Evolutionary conservation across 2,797 vertebrate species (phyloP).

Genomic region (Linurgus olivaceus): DNA sequence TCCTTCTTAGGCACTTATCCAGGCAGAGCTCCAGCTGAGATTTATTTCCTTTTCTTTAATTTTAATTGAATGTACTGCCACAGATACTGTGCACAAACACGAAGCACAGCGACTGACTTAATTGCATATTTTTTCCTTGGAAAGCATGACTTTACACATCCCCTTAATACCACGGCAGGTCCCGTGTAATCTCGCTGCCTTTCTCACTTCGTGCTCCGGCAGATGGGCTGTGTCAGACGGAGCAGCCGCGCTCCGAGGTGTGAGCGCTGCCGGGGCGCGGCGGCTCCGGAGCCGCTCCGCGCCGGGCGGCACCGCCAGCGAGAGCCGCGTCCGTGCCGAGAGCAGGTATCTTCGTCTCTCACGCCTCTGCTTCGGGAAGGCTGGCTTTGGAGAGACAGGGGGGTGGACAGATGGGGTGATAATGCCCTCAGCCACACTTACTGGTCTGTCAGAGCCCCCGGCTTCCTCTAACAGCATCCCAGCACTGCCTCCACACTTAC

Average conservation of each 20-base stretch:
- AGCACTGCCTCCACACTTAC: background rate
- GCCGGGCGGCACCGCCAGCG: too few relatives aligned
- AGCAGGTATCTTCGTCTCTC: background rate
- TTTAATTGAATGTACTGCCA: slow-evolving; percentile 29
- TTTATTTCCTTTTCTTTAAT: slow-evolving; percentile 46
- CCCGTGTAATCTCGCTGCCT: background rate
- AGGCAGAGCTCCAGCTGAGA: slow-evolving; percentile 3
- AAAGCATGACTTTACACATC: background rate
- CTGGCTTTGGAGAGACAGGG: background rate
- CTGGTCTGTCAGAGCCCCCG: background rate
- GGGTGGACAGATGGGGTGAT: background rate
- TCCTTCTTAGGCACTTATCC: slow-evolving; percentile 13
- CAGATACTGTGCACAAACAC: background rate
- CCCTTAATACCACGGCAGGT: background rate
- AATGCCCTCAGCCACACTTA: background rate
- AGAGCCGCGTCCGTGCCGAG: too few relatives aligned
- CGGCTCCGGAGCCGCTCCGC: background rate
- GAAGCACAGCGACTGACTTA: background rate
- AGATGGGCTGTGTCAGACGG: slow-evolving; percentile 4
- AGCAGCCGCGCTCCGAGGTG: background rate
- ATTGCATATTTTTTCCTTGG: background rate
- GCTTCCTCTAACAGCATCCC: background rate
- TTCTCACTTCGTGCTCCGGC: background rate
- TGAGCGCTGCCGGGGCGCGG: background rate
- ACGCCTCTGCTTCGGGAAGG: accelerated